Evolutionary conservation across 2,113 vertebrate genomes (phyloP), one percentile per base, ranked within the genome.

Genomic region (Tympanuchus pallidicinctus): DNA sequence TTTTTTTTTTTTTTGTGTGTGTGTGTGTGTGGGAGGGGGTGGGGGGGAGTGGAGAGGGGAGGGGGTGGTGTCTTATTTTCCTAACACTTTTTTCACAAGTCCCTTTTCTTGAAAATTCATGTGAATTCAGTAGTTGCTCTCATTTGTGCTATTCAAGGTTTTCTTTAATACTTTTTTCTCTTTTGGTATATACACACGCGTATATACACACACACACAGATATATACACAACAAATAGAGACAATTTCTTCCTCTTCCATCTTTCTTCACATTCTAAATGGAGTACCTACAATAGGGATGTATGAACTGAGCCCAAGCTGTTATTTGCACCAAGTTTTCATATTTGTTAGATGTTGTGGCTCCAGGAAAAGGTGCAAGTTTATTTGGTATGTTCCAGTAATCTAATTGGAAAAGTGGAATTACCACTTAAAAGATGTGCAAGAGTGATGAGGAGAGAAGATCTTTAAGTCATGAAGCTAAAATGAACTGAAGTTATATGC

Each of bases 401-500:
- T 95, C 93, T 97, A 97, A 98, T 96, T 97, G 96, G 95, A 97
- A 97, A 96, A 96, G 95, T 89, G 79, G 96, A 97, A 97, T 97
- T 97, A 86, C 96, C 88, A 95, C 94, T 98, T 96, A 93, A 92
- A 94, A 90, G 92, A 90, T 74, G 81, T 92, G 22, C 75, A 97
- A 90, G 97, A 97, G 82, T 56, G 92, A 98, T 95, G 94, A 65
- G 50, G 69, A 93, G 65, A 81, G 92, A 89, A 45, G 64, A 24
- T 96, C 92, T 96, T 95, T 84, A 95, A 95, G 95, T 94, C 52
- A 94, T 67, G 96, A 94, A 96, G 79, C 82, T 94, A 92, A 97
- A 96, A 97, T 45, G 86, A 97, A 88, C 96, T 92, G 86, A 86
- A 96, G 97, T 95, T 92, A 91, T 95, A 61, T 38, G 47, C 78